Evolutionary conservation across 1,140 invertebrate species (phyloP), one percentile per base, ranked within the genome.

Genomic region (Drosophila navojoa): DNA sequence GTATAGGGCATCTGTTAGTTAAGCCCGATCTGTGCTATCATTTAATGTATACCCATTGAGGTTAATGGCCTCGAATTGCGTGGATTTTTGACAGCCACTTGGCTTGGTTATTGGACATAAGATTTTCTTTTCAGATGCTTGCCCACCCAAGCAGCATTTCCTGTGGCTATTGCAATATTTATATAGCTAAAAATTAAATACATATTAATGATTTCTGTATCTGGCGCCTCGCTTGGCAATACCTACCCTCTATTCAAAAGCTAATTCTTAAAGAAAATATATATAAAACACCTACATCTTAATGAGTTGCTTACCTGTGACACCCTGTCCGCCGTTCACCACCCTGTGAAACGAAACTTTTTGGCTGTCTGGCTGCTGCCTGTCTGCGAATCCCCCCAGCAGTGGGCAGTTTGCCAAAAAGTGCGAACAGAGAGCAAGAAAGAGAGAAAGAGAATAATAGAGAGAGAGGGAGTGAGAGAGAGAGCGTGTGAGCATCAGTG

Each of bases 21-120:
- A 32, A 9, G 32, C 32, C 5, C 9, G 6, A 0, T 32, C 0
- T 32, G 32, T 9, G 9, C 9, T 32, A 32, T 32, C 6, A 45
- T 45, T 49, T 25, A 49, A 5, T 49, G 11, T 25, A 2, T 52
- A 32, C 13, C 13, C 49, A 13, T 32, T 29, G 49, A 52, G 49
- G 27, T 52, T 19, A 29, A 27, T 52, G 25, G 1, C 11, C 25
- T 7, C 22, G 3, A 1, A 52, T n/a, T 15, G 49, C 15, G 50
- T 44, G 38, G 11, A 52, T 32, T 84, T 84, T 76, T 84, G 81
- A 85, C 81, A 84, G 61, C 68, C 77, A 85, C 73, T 77, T 85
- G 55, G 25, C 22, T 15, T 22, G 6, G 22, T 55, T n/a, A 58
- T 47, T 61, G 42, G 50, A 22, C 19, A 49, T 25, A 22, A 22